Evolutionary conservation across 2,797 vertebrate genomes (phyloP), one percentile per base, ranked within the genome.

Genomic region (Phataginus tricuspis): DNA sequence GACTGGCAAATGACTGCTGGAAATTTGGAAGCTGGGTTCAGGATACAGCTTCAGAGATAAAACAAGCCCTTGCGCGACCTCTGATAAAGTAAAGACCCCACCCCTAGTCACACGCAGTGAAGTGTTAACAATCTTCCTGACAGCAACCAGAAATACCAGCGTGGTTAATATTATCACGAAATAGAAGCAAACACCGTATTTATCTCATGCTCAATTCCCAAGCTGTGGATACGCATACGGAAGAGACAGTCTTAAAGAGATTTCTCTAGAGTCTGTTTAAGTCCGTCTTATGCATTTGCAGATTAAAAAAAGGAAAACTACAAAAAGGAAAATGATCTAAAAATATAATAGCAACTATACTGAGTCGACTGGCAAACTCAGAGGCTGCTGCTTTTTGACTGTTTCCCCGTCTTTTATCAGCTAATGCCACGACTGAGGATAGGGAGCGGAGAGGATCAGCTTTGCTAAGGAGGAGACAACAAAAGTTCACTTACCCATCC

Each of bases 401-500:
- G 72, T 63, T 96, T 82, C 88, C 83, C 95, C 55, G 95, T 96
- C 71, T 96, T 95, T 71, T 53, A 83, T 53, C 97, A 93, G 97
- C 92, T 90, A 95, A 97, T 94, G 97, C 98, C 95, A 91, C 8
- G 18, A 5, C 95, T 95, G 93, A 95, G 97, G 49, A 95, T 94
- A 96, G 85, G 34, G 86, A 77, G 68, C 86, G 57, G 23, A 92
- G 69, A 83, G 93, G 97, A 97, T 97, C 97, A 88, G 98, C 97
- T 80, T 90, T 97, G 96, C 97, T 97, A 95, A 93, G 97, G 92
- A 97, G 90, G 94, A 98, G 98, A 97, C 97, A 98, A 89, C 96
- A 98, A 98, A 99, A 99, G 98, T 99, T 99, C 98, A 98, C 98
- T 99, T 98, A 99, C 99, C 98, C 98, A 99, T 99, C 98, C 98